A percentile compares a stretch with the other conserved stretches of the same genome.
Conservation (phyloP, 2,113 vertebrate species). For the Heterochromis multidens region DNA sequence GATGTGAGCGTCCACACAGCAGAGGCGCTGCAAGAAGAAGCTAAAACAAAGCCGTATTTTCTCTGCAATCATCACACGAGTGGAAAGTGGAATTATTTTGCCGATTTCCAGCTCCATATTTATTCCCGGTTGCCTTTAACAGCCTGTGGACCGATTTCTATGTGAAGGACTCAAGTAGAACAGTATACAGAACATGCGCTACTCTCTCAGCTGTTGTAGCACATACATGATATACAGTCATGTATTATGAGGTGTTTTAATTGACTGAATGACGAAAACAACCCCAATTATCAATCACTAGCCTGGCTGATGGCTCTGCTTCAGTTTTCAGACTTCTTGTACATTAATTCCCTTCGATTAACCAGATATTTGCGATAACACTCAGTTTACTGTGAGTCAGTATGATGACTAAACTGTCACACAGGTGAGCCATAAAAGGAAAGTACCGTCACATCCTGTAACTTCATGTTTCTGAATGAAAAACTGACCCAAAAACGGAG, state of each 20-base stretch:
- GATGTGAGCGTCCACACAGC: background rate
- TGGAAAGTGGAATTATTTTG: background rate
- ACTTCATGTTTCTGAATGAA: background rate
- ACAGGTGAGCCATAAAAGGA: background rate
- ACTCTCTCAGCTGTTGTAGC: no score
- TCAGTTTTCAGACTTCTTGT: background rate
- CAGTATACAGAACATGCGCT: background rate
- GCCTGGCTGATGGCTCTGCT: no score
- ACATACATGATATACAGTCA: background rate
- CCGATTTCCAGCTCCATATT: background rate
- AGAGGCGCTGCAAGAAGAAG: background rate
- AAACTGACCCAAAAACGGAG: slow-evolving; percentile 5
- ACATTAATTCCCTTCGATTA: background rate
- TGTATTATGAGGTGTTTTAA: background rate
- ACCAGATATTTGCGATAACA: background rate
- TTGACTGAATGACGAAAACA: background rate
- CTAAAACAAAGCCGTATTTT: background rate
- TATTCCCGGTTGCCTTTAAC: background rate
- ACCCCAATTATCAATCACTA: background rate
- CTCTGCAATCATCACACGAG: no score
- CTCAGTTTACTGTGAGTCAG: background rate
- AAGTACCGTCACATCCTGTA: background rate
- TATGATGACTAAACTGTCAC: background rate
- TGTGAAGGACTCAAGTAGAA: background rate
- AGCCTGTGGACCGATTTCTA: background rate